A percentile compares a stretch with the other conserved stretches of the same genome.
Evolutionary conservation across 2,113 vertebrate species (phyloP).

Genomic region (Sinocyclocheilus maitianheensis): DNA sequence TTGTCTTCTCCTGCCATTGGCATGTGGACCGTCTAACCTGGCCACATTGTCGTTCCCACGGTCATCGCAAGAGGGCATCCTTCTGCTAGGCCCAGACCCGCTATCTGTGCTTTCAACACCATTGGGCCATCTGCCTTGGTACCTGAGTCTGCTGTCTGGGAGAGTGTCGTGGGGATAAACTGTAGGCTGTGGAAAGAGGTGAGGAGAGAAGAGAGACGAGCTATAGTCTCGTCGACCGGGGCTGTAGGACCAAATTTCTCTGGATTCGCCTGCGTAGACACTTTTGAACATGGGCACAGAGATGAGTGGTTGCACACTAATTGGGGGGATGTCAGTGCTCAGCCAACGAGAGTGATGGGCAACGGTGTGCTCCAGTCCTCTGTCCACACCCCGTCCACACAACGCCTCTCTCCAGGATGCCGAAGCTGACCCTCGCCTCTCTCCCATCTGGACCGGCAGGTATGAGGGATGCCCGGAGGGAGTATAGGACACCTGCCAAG

Average conservation of each 20-base stretch:
- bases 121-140: slow-evolving; percentile 71
- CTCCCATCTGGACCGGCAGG: slow-evolving; percentile 65
- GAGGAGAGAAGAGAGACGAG: slow-evolving; percentile 66
- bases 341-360: slow-evolving; percentile 73
- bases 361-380: slow-evolving; percentile 59
- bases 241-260: slow-evolving; percentile 74
- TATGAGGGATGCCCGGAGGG: slow-evolving; percentile 67
- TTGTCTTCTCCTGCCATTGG: slow-evolving; percentile 71
- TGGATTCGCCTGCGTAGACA: slow-evolving; percentile 67
- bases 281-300: slow-evolving; percentile 71
- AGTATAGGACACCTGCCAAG: slow-evolving; percentile 73
- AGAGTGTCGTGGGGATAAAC: slow-evolving; percentile 67
- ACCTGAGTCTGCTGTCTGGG: slow-evolving; percentile 67
- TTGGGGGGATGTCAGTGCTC: slow-evolving; percentile 61
- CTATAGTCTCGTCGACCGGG: slow-evolving; percentile 69
- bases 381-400: slow-evolving; percentile 32
- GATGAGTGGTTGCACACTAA: slow-evolving; percentile 64
- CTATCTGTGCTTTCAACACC: slow-evolving; percentile 73
- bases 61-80: slow-evolving; percentile 64
- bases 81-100: slow-evolving; percentile 67
- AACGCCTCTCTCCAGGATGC: slow-evolving; percentile 75
- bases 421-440: slow-evolving; percentile 68
- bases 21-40: slow-evolving; percentile 64
- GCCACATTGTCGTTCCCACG: slow-evolving; percentile 63
- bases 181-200: slow-evolving; percentile 66